These are phyloP conservation scores for Deladenus siricidicola DNA, from an alignment of 2,888 invertebrate genomes.

Conservation along the genomic window DNA sequence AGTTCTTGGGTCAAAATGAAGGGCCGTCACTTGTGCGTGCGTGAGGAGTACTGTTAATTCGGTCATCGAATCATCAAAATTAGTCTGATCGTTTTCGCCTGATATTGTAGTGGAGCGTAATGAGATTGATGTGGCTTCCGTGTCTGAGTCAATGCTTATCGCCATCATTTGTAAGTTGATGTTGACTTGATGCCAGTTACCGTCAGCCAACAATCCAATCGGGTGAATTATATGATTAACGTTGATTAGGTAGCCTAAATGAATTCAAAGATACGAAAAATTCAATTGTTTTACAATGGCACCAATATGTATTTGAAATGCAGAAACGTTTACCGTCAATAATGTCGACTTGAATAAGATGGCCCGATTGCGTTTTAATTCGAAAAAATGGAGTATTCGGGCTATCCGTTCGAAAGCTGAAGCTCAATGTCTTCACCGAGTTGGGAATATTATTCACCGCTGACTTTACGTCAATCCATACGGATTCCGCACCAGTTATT, in stretches of 20 bases:
- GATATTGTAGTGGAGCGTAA: slow-evolving; percentile 7
- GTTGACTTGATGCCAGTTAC: slow-evolving; percentile 27
- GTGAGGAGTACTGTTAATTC: slow-evolving; percentile 16
- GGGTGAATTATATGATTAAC: slow-evolving; percentile 34
- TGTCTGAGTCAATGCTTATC: slow-evolving; percentile 26
- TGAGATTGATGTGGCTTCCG: slow-evolving; percentile 24
- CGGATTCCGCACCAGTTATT: slow-evolving; percentile 11
- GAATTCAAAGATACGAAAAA: neutral
- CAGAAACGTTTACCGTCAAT: slow-evolving; percentile 29
- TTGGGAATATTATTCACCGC: neutral
- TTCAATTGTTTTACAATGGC: too few relatives aligned
- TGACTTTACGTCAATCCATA: slow-evolving; percentile 1
- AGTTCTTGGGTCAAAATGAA: slow-evolving; percentile 5
- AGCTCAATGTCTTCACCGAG: slow-evolving; percentile 6
- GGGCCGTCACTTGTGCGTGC: slow-evolving; percentile 23
- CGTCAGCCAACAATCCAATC: slow-evolving; percentile 31
- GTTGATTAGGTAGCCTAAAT: slow-evolving; percentile 26
- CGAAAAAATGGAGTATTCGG: slow-evolving; percentile 22
- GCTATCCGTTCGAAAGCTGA: slow-evolving; percentile 29
- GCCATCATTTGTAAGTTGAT: slow-evolving; percentile 17
- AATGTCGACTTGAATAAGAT: slow-evolving; percentile 20
- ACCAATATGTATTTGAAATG: too few relatives aligned
- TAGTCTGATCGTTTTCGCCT: neutral
- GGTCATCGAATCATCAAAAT: neutral
- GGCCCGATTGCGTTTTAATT: slow-evolving; percentile 1